Evolutionary conservation across 2,797 vertebrate species (phyloP).

Genomic region (Lophotriccus pileatus): DNA sequence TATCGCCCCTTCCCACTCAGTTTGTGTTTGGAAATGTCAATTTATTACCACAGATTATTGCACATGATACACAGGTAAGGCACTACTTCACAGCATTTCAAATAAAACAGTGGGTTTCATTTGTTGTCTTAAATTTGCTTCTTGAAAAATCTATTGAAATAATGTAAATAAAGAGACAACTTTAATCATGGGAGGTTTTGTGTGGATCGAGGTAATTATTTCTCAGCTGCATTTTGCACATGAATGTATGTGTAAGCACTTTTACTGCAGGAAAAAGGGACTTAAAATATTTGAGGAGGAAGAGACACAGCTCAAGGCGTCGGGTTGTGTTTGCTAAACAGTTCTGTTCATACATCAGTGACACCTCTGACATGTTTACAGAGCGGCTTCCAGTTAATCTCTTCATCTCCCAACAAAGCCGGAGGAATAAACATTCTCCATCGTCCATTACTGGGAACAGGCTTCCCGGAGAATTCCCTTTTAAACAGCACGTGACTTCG

Average conservation of each 20-base stretch:
- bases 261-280: not conserved
- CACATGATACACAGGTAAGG: rapidly evolving
- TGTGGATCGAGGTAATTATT: not conserved
- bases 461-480: not conserved
- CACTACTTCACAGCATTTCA: not conserved
- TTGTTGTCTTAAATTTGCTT: not conserved
- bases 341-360: not conserved
- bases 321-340: not conserved
- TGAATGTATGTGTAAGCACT: not conserved
- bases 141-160: not conserved
- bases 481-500: rapidly evolving
- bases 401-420: not conserved
- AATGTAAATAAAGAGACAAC: not conserved
- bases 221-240: not conserved
- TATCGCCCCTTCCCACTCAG: not conserved
- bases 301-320: not conserved
- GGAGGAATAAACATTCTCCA: conserved; percentile 20
- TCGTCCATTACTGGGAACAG: not conserved
- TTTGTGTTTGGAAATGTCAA: not conserved
- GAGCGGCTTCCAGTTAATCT: conserved; percentile 15
- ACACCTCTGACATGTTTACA: conserved; percentile 37
- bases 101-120: not conserved
- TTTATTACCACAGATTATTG: not conserved
- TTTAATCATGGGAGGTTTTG: not conserved
- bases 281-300: not conserved